Conservation (phyloP, 2,797 vertebrate species). For the Silurus lanzhouensis region DNA sequence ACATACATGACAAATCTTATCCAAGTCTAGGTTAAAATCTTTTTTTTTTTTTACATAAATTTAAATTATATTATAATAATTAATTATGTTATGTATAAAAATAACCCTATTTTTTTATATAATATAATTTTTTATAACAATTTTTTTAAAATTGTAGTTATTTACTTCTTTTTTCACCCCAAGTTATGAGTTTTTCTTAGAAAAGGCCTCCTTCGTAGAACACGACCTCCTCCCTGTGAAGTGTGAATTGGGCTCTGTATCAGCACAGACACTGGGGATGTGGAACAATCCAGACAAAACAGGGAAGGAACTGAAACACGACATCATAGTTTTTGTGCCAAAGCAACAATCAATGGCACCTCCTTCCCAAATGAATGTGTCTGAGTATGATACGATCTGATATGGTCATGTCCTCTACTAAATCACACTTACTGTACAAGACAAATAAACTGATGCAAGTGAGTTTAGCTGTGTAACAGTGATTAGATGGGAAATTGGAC, state of each 20-base stretch:
- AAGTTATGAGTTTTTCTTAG: not conserved
- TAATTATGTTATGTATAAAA: not conserved
- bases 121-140: no score
- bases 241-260: not conserved
- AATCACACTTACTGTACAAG: no score
- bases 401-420: no score
- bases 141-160: no score
- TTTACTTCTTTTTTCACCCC: no score
- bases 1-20: no score
- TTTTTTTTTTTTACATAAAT: no score
- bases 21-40: no score
- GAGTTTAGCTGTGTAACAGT: no score
- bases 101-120: no score
- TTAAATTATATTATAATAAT: not conserved
- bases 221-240: not conserved
- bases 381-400: not conserved
- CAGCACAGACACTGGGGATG: not conserved
- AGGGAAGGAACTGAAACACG: slow-evolving; percentile 4
- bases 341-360: not conserved
- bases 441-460: not conserved
- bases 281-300: slow-evolving; percentile 5
- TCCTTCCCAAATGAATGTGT: no score
- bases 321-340: not conserved
- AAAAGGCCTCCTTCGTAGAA: not conserved
- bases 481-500: no score